These are phyloP conservation scores for Desoria tigrina DNA, from an alignment of 2,888 invertebrate genomes.

Conservation along the genomic window DNA sequence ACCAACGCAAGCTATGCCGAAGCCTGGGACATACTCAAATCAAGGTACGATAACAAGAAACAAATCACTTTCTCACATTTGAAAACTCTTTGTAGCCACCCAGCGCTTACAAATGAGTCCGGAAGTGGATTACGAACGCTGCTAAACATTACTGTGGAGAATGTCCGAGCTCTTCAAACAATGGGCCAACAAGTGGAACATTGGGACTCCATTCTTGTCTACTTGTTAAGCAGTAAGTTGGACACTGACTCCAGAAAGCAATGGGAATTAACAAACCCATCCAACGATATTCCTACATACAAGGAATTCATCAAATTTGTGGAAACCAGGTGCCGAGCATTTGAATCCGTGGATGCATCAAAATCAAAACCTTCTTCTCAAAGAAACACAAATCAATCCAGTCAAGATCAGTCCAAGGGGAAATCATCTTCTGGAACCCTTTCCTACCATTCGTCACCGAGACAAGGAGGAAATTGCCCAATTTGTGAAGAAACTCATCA, in stretches of 20 bases:
- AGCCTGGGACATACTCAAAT: conserved; percentile 27
- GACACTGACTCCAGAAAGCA: conserved; percentile 22
- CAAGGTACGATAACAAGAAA: conserved; percentile 32
- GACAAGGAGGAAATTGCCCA: not conserved
- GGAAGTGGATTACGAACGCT: conserved; percentile 19
- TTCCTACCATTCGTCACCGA: not conserved
- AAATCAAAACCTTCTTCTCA: too few species aligned
- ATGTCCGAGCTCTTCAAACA: conserved; percentile 21
- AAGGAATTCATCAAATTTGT: conserved; percentile 15
- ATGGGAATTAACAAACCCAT: conserved; percentile 22
- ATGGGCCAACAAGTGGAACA: conserved; percentile 3
- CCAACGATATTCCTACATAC: conserved; percentile 14
- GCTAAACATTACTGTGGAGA: conserved; percentile 24
- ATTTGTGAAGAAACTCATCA: conserved; percentile 3
- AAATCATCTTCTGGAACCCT: not conserved
- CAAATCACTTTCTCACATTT: conserved; percentile 24
- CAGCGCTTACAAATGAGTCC: conserved; percentile 1
- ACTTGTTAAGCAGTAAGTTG: conserved; percentile 15
- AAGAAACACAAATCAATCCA: too few species aligned
- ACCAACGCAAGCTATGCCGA: conserved; percentile 33
- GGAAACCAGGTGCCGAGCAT: conserved; percentile 24
- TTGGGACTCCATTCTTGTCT: conserved; percentile 22
- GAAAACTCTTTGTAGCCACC: conserved; percentile 17
- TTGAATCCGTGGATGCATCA: too few species aligned
- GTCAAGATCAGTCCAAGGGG: conserved; percentile 18